These are phyloP conservation scores for Fabriciana adippe DNA, from an alignment of 2,888 invertebrate species.

Conservation along the genomic window DNA sequence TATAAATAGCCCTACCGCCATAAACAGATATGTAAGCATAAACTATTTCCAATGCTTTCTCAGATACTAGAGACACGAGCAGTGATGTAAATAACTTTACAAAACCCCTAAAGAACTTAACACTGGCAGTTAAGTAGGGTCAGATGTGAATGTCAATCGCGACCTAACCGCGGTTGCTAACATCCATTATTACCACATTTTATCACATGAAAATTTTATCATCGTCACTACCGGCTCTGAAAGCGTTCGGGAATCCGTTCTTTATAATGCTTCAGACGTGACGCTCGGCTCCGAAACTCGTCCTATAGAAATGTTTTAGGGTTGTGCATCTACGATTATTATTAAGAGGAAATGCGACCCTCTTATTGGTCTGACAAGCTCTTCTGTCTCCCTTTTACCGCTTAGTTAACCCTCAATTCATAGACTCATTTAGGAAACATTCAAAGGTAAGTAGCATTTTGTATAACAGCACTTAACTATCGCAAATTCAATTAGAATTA, in stretches of 20 bases:
- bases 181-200: constrained; percentile 36
- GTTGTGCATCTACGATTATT: constrained; percentile 45
- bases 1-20: no score
- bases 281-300: constrained; percentile 49
- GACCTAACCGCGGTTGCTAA: constrained; percentile 27
- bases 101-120: constrained; percentile 6
- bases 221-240: constrained; percentile 47
- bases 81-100: constrained; percentile 5
- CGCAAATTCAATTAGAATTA: not conserved
- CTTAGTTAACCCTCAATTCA: constrained; percentile 24
- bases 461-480: not conserved
- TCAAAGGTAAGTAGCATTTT: constrained; percentile 1
- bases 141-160: constrained; percentile 29
- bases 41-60: no score
- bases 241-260: constrained; percentile 64
- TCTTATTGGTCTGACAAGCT: constrained; percentile 35
- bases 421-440: constrained; percentile 12
- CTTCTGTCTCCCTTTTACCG: constrained; percentile 29
- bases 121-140: constrained; percentile 22
- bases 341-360: constrained; percentile 31
- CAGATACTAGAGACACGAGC: not conserved
- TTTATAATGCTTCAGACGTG: constrained; percentile 56
- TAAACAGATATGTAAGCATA: no score
- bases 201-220: constrained; percentile 50
- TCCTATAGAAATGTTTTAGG: constrained; percentile 51